Percentiles rank a stretch among this genome's conserved stretches.
Conservation (phyloP, 1,140 invertebrate species). For the Drosophila hydei region DNA sequence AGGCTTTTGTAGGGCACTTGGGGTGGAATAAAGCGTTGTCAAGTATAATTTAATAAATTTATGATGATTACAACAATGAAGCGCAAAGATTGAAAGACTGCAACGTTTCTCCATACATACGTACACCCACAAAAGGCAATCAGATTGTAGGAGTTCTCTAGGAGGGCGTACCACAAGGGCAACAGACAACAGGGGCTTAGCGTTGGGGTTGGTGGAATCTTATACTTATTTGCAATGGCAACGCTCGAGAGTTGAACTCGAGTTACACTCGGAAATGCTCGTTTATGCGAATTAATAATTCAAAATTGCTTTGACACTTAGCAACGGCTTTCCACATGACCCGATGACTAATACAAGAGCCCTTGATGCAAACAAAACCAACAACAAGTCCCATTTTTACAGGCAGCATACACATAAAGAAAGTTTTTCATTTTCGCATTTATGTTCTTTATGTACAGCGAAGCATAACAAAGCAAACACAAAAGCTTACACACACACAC, state of each 20-base stretch:
- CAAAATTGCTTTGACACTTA: constrained; percentile 51
- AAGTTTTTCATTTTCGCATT: constrained; percentile 44
- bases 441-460: constrained; percentile 35
- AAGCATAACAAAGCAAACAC: constrained; percentile 18
- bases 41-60: constrained; percentile 77
- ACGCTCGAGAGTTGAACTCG: constrained; percentile 24
- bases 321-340: constrained; percentile 33
- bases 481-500: constrained; percentile 10
- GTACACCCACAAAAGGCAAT: background rate
- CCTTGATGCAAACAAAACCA: constrained; percentile 32
- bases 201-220: background rate
- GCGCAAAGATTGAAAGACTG: constrained; percentile 48
- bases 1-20: background rate
- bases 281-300: constrained; percentile 69
- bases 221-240: constrained; percentile 56
- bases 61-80: constrained; percentile 62
- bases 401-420: background rate
- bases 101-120: background rate
- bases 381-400: constrained; percentile 11
- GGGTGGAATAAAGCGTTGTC: constrained; percentile 33
- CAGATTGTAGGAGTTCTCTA: background rate
- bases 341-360: constrained; percentile 36
- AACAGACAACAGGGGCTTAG: background rate
- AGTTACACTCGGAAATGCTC: constrained; percentile 53
- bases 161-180: constrained; percentile 16